Evolutionary conservation across 2,797 vertebrate species (phyloP), one percentile per base, ranked within the genome.

Genomic region (Cichlasoma orientale): DNA sequence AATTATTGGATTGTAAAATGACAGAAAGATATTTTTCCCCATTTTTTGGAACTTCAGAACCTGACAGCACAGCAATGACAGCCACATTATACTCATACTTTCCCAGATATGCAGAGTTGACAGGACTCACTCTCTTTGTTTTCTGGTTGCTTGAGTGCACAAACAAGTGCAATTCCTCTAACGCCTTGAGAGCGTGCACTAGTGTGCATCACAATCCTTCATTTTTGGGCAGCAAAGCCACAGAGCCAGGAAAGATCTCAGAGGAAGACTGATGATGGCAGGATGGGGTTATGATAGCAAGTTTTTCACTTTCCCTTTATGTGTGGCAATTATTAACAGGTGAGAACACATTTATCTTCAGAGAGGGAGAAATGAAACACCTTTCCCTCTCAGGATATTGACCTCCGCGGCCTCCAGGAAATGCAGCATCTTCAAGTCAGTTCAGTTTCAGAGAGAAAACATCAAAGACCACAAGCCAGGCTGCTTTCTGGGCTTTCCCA

Each of bases 381-480:
- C 0, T 44, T 44, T 27, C 25, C 59, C 44, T 7, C 4, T n/a
- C 7, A 66, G 0, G 38, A 66, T 47, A 19, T 27, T 29, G 61
- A 29, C 41, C 16, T 66, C 41, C 61, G 27, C 2, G 61, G 23
- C 38, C 61, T 66, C 41, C 18, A 66, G 41, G 61, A 47, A 12
- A 19, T 44, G 14, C 33, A 36, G 33, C 8, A 19, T 27, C 16
- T 68, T 41, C 11, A 16, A 27, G 61, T 66, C 61, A 47, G 61
- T 27, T 29, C 41, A 47, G 14, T 50, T 68, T 68, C 38, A 11
- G 23, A 52, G 52, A 71, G 58, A 85, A 66, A 2, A n/a, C 82
- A 78, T 90, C 86, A 90, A 88, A 87, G 73, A 29, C 41, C 29
- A 2, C 4, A 1, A 21, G 77, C 36, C 69, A 8, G 7, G 16